phyloP scores from a whole-genome alignment of 2,888 invertebrate species.

The Cataglyphis altisquamis region DNA sequence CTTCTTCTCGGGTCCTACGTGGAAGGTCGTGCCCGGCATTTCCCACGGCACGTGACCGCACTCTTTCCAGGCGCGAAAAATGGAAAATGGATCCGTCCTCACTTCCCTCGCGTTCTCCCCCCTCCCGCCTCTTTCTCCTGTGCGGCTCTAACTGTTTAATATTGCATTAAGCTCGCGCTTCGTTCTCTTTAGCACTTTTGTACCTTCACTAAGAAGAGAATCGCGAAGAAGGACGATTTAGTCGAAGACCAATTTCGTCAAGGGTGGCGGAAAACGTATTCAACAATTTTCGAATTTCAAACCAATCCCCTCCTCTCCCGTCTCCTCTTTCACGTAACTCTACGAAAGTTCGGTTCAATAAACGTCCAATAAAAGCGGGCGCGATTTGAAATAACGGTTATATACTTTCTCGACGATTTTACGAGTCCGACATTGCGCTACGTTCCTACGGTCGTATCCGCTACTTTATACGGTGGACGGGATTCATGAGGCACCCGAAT shows the following conservation, averaged over 20 bases:
- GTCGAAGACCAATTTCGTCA: slow-evolving; percentile 40
- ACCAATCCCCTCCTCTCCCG: not conserved
- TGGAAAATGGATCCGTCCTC: slow-evolving; percentile 75
- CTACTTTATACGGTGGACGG: slow-evolving; percentile 9
- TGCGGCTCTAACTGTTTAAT: slow-evolving; percentile 69
- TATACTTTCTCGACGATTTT: slow-evolving; percentile 50
- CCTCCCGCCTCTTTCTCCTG: slow-evolving; percentile 56
- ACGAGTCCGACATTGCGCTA: slow-evolving; percentile 46
- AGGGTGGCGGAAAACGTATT: slow-evolving; percentile 31
- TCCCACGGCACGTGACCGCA: slow-evolving; percentile 79
- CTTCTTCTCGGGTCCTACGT: slow-evolving; percentile 64
- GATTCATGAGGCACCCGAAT: slow-evolving; percentile 26
- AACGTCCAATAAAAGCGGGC: slow-evolving; percentile 53
- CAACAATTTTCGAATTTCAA: slow-evolving; percentile 54
- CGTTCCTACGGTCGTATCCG: slow-evolving; percentile 34
- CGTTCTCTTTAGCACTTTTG: slow-evolving; percentile 64
- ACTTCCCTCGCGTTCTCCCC: slow-evolving; percentile 30
- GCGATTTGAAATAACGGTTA: slow-evolving; percentile 57
- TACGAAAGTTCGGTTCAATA: slow-evolving; percentile 44
- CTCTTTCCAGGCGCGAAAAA: slow-evolving; percentile 68
- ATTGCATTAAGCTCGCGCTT: slow-evolving; percentile 78
- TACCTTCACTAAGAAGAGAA: slow-evolving; percentile 42
- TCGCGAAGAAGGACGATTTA: slow-evolving; percentile 52
- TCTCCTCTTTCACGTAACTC: slow-evolving; percentile 31
- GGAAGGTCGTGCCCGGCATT: slow-evolving; percentile 77